Evolutionary conservation across 2,888 invertebrate species (phyloP), one percentile per base, ranked within the genome.

Genomic region (Pedicia rivosa): DNA sequence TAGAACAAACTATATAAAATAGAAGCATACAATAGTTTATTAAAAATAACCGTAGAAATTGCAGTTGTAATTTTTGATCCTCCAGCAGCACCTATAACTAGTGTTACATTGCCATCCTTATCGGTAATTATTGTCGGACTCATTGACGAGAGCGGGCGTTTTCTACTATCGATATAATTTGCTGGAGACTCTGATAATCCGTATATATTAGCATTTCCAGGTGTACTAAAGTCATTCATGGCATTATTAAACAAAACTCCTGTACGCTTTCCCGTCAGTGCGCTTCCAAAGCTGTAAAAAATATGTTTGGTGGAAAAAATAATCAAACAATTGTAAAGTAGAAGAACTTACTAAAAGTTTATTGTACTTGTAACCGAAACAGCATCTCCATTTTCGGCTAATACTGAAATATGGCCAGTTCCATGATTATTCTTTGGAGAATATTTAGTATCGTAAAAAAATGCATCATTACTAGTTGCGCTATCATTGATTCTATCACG

Each of bases 221-320:
- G 80, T 0, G 79, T 73, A 1, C 88, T 83, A 58, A 95, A 97
- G 54, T 95, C 95, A 47, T 91, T 88, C 87, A 97, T 92, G 43
- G 86, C 84, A 55, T 90, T 83, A 59, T 95, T 97, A 58, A 88
- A 78, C n/a, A 95, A 65, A 15, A 97, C 81, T 1, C 94, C 95
- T 0, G 88, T 86, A 36, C 72, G 73, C 16, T 62, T 62, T 0
- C 90, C 88, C 4, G 79, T 68, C 43, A 79, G 68, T 39, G 80
- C 78, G 2, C 86, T 78, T 3, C 92, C 94, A 55, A 82, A 86
- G 52, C 90, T 91, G 56, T 9, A 62, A 57, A 12, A 22, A 47
- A 43, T 10, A 24, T 19, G 37, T n/a, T n/a, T n/a, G n/a, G n/a
- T n/a, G n/a, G n/a, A n/a, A n/a, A n/a, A n/a, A n/a, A n/a, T n/a